A percentile compares a stretch with the other conserved stretches of the same genome.
Evolutionary conservation across 2,113 vertebrate genomes (phyloP).

Genomic region (Rhinolophus sinicus): DNA sequence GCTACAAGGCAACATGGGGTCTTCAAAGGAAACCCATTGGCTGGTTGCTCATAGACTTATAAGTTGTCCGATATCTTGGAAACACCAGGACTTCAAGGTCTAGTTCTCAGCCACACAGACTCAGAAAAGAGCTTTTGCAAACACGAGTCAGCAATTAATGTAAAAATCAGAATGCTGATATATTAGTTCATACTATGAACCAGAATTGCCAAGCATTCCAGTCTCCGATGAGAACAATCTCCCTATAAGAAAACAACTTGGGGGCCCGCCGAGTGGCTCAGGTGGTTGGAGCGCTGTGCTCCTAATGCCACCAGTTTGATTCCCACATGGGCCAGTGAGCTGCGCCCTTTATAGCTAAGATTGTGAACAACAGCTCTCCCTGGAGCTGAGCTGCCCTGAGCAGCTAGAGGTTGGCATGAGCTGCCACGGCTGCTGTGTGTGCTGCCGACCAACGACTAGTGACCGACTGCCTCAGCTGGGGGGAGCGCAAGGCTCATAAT

Average conservation of each 20-base stretch:
- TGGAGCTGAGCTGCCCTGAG: too few relatives aligned
- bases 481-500: too few relatives aligned
- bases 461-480: too few relatives aligned
- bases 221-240: not conserved
- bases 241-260: not conserved
- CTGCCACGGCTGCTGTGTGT: too few relatives aligned
- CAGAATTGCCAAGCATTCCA: not conserved
- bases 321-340: too few relatives aligned
- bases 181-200: not conserved
- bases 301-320: too few relatives aligned
- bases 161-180: not conserved
- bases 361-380: too few relatives aligned
- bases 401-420: too few relatives aligned
- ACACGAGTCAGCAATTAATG: not conserved
- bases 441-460: too few relatives aligned
- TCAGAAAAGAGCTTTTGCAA: conserved; percentile 23
- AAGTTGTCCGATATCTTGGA: not conserved
- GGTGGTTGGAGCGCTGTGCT: too few relatives aligned
- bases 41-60: not conserved
- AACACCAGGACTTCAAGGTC: not conserved
- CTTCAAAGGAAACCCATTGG: not conserved
- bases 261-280: too few relatives aligned
- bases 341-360: too few relatives aligned
- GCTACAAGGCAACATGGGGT: not conserved
- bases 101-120: not conserved